A percentile compares a stretch with the other conserved stretches of the same genome.
These are phyloP conservation scores for Miniopterus natalensis DNA, from an alignment of 2,113 vertebrate genomes.

Conservation along the genomic window DNA sequence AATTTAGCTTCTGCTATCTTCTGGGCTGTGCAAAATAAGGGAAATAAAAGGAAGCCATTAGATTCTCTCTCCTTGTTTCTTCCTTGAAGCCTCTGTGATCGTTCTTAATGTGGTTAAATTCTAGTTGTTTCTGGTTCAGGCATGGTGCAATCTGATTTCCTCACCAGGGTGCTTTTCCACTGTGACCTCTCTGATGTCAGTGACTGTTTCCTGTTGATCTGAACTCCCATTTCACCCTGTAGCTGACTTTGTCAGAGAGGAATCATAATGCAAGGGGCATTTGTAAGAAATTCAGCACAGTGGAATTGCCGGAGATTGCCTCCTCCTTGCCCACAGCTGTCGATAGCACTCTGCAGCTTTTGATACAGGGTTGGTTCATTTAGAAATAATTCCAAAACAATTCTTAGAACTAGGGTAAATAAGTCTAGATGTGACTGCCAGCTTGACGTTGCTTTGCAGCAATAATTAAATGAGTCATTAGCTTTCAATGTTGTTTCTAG, in stretches of 20 bases:
- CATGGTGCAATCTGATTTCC: conserved; percentile 85
- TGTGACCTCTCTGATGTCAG: conserved; percentile 78
- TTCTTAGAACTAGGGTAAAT: conserved; percentile 5
- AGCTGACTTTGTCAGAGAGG: conserved; percentile 49
- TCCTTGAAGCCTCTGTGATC: conserved; percentile 68
- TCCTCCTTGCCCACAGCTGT: not conserved
- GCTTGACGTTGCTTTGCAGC: conserved; percentile 10
- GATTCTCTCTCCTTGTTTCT: conserved; percentile 58
- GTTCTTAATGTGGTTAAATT: conserved; percentile 78
- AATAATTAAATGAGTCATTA: not conserved
- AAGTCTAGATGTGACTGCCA: not conserved
- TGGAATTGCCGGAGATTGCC: not conserved
- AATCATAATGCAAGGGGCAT: conserved; percentile 52
- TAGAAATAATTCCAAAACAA: not conserved
- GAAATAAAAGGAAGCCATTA: not conserved
- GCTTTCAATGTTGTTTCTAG: not conserved
- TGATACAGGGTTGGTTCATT: not conserved
- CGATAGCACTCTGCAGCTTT: not conserved
- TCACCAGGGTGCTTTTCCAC: conserved; percentile 73
- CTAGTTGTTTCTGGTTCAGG: conserved; percentile 67
- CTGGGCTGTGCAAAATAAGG: not conserved
- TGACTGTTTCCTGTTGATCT: conserved; percentile 88
- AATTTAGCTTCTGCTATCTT: conserved; percentile 6
- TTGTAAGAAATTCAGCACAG: conserved; percentile 69
- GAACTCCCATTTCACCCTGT: conserved; percentile 68